Conservation (phyloP, 2,797 vertebrate genomes). For the Nannoperca australis region DNA sequence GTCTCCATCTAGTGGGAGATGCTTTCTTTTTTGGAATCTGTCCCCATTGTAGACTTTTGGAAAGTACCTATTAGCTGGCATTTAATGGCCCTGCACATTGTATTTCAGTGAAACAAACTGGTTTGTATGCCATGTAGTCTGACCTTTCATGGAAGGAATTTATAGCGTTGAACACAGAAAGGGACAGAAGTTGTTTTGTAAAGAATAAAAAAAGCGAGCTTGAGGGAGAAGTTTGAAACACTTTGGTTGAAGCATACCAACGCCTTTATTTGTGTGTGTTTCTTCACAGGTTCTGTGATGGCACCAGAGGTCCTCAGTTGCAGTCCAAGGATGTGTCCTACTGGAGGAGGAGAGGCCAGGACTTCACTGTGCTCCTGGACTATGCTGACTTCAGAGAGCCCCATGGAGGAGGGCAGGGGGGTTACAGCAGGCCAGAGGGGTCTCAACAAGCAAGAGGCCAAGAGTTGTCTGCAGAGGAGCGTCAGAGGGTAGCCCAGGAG, state of each 20-base stretch:
- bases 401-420: slow-evolving; percentile 78
- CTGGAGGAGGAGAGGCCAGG: slow-evolving; percentile 93
- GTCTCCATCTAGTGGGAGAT: slow-evolving; percentile 79
- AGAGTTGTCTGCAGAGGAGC: slow-evolving; percentile 80
- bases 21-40: slow-evolving; percentile 9
- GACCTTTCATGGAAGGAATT: background rate
- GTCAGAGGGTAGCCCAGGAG: slow-evolving; percentile 80
- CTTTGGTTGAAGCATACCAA: slow-evolving; percentile 1
- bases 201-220: background rate
- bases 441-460: slow-evolving; percentile 83
- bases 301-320: slow-evolving; percentile 78
- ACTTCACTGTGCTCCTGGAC: slow-evolving; percentile 88
- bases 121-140: background rate
- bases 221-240: background rate
- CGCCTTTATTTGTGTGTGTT: slow-evolving; percentile 37
- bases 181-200: background rate
- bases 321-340: slow-evolving; percentile 89
- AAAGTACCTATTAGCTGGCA: background rate
- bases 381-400: slow-evolving; percentile 85
- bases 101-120: background rate
- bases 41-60: background rate
- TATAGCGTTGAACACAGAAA: background rate
- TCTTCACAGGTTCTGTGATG: slow-evolving; percentile 82
- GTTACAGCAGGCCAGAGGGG: slow-evolving; percentile 73
- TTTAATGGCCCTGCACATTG: background rate